These are phyloP conservation scores for Sebastes reedi DNA, from an alignment of 2,797 vertebrate genomes.

Conservation along the genomic window DNA sequence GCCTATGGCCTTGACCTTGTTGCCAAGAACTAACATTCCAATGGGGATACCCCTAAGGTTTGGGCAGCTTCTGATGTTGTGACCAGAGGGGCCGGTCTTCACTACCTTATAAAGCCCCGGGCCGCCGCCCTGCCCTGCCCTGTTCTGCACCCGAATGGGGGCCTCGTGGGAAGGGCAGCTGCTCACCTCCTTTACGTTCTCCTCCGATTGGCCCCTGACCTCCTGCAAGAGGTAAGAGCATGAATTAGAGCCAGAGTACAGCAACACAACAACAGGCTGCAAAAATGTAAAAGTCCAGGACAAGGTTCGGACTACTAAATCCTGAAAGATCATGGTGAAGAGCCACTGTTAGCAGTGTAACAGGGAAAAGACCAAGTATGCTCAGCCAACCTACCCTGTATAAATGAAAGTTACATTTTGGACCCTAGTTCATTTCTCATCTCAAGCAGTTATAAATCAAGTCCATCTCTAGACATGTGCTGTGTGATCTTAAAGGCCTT, in stretches of 20 bases:
- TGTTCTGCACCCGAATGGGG: constrained; percentile 90
- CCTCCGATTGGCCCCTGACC: constrained; percentile 92
- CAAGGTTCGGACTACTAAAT: not conserved
- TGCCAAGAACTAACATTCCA: constrained; percentile 99
- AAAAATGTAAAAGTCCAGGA: constrained; percentile 8
- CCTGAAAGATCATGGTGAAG: not conserved
- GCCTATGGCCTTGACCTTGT: constrained; percentile 99
- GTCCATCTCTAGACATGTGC: not conserved
- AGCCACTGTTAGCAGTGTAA: not conserved
- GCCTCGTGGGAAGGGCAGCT: constrained; percentile 93
- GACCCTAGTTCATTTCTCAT: not conserved
- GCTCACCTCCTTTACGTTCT: constrained; percentile 95
- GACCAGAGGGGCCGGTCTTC: constrained; percentile 99
- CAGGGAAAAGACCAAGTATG: not conserved
- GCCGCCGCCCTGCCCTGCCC: constrained; percentile 93
- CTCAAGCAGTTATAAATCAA: not conserved
- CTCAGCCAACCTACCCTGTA: not conserved
- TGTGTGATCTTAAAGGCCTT: not conserved
- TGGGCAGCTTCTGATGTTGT: constrained; percentile 99
- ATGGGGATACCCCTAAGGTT: constrained; percentile 99
- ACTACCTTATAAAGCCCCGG: constrained; percentile 99
- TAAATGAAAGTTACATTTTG: not conserved
- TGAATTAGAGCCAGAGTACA: constrained; percentile 62
- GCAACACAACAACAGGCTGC: constrained; percentile 1
- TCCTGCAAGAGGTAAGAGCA: constrained; percentile 90